Evolutionary conservation across 2,113 vertebrate genomes (phyloP).

Genomic region (Neolamprologus cancellatus): DNA sequence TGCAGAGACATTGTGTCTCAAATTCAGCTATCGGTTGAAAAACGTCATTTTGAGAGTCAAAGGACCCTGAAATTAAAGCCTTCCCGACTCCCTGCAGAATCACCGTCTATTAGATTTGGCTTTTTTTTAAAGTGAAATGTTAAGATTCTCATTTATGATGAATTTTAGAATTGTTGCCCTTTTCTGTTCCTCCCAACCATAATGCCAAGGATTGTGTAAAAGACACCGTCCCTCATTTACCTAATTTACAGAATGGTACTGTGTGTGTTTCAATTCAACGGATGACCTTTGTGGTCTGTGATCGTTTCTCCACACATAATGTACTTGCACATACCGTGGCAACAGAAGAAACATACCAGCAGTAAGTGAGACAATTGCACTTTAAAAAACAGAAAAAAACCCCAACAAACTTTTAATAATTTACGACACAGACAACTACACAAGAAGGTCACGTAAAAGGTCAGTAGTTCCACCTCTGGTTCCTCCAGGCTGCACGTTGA

Average conservation of each 20-base stretch:
- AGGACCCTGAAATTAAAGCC: not conserved
- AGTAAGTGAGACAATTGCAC: not conserved
- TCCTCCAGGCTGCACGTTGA: not conserved
- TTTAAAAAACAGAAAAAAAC: fast-evolving
- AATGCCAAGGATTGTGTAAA: not conserved
- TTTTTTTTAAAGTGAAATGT: not conserved
- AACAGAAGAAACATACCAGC: not conserved
- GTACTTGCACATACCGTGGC: not conserved
- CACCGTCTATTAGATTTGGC: not conserved
- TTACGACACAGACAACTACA: not conserved
- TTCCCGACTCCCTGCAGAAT: not conserved
- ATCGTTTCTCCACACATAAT: not conserved
- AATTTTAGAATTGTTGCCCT: not conserved
- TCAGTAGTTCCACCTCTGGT: not conserved
- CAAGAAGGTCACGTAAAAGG: not conserved
- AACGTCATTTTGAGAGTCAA: not conserved
- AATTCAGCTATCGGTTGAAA: not conserved
- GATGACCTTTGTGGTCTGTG: not conserved
- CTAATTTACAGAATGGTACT: not conserved
- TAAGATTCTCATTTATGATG: not conserved
- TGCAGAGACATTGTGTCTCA: not conserved
- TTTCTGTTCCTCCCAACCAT: not conserved
- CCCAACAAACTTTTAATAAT: not conserved
- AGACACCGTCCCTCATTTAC: not conserved
- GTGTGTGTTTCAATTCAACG: not conserved